phyloP scores from a whole-genome alignment of 2,797 vertebrate species.

The Argya squamiceps region DNA sequence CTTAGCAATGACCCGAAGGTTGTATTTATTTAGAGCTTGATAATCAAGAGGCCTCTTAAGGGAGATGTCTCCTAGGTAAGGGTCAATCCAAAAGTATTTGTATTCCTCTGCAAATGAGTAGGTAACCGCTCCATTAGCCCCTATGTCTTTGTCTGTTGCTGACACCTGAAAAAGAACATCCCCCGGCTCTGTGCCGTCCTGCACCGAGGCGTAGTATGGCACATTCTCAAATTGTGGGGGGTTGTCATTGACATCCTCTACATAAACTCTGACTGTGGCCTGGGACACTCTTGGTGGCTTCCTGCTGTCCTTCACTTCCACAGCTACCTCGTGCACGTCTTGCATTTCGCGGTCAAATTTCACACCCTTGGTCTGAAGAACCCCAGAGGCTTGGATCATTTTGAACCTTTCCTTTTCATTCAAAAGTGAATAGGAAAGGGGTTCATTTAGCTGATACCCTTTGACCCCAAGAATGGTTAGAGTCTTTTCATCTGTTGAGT shows the following conservation, averaged over 20 bases:
- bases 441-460: conserved; percentile 88
- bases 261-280: conserved; percentile 84
- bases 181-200: conserved; percentile 89
- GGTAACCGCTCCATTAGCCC: conserved; percentile 84
- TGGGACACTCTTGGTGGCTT: conserved; percentile 84
- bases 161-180: conserved; percentile 93
- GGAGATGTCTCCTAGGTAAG: conserved; percentile 89
- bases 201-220: conserved; percentile 87
- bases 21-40: conserved; percentile 90
- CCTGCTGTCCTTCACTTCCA: conserved; percentile 87
- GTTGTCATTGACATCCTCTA: conserved; percentile 94
- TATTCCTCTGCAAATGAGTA: conserved; percentile 89
- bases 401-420: conserved; percentile 86
- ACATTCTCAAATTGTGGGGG: conserved; percentile 87
- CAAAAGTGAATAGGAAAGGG: conserved; percentile 84
- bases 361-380: conserved; percentile 87
- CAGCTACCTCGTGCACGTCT: conserved; percentile 82
- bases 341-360: conserved; percentile 88
- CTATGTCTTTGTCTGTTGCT: conserved; percentile 87
- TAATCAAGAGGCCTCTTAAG: conserved; percentile 91
- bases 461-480: conserved; percentile 81
- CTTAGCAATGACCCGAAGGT: conserved; percentile 82
- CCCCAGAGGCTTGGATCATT: conserved; percentile 84
- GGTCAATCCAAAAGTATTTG: conserved; percentile 90
- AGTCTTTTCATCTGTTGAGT: conserved; percentile 76